Base-by-base conservation (phyloP, 2,888 invertebrate genomes). In the Drosophila maculinotata region DNA sequence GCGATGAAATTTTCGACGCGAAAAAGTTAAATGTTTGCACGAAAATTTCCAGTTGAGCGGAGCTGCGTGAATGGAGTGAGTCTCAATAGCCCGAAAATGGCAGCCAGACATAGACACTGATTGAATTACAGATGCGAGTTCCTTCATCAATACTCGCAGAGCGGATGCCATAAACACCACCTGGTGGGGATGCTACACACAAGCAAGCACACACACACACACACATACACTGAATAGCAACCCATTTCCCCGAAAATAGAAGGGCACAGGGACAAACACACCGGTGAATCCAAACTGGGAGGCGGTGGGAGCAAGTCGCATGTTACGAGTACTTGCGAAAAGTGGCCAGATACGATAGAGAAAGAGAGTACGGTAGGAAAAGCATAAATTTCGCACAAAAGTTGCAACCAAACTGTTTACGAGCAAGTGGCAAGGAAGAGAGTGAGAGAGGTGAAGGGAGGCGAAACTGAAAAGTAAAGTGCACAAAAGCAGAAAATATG, bases 401-500 rank as follows among this genome's bases (percentile, higher is more conserved):
- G 86, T 86, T 86, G 85, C 88, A 88, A 79, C 87, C 87, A 88
- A 86, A 80, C 79, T 82, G 87, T 88, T 84, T 77, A 79, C 85
- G 87, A 82, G 69, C 85, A 66, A 73, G 65, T 69, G 65, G 45
- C 58, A 51, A 51, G 23, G 3, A 14, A 45, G 1, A 30, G 23
- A 9, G 30, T 33, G 15, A n/a, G 30, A 7, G 31, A 56, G 30
- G 48, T 44, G 8, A 10, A 5, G 12, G 14, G 10, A n/a, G 48
- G 63, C 53, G 59, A 80, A 76, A 81, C 79, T 83, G 81, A 87
- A 87, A 84, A 86, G 88, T 80, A 82, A 84, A 89, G 84, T 84
- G 89, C 87, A 89, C 88, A 89, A 89, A 89, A 85, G 84, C 82
- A 86, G 86, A 90, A 90, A 90, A 90, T 90, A 90, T 90, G 87